Evolutionary conservation across 2,113 vertebrate species (phyloP).

Genomic region (Mustela nigripes): DNA sequence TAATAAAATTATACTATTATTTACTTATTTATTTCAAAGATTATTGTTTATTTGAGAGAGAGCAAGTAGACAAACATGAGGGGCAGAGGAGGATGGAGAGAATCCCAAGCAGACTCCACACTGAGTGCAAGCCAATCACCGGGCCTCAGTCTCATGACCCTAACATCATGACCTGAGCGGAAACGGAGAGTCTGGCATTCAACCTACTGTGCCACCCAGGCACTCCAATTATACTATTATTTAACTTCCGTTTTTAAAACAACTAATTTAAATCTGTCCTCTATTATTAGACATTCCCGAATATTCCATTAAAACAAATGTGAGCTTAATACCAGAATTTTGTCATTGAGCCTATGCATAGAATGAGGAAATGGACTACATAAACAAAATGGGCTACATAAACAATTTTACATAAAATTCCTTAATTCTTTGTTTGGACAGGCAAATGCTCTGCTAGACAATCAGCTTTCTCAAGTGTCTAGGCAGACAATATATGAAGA

Average conservation of each 20-base stretch:
- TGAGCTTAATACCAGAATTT: neutral
- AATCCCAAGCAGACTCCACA: too few species aligned
- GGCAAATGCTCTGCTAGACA: neutral
- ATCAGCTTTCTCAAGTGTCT: neutral
- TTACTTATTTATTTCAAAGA: neutral
- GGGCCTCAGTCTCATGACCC: neutral
- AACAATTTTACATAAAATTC: neutral
- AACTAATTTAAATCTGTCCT: neutral
- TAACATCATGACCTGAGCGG: neutral
- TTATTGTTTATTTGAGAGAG: neutral
- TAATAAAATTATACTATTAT: neutral
- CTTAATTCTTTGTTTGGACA: neutral
- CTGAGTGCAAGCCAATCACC: too few species aligned
- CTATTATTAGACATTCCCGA: neutral
- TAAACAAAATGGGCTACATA: neutral
- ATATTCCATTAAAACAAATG: neutral
- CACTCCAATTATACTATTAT: neutral
- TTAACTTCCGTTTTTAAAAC: neutral
- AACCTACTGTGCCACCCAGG: neutral
- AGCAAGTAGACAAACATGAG: neutral
- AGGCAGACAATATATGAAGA: neutral
- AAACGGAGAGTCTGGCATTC: neutral
- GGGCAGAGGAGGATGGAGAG: too few species aligned
- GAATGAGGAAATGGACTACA: neutral
- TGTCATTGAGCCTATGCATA: neutral